A percentile compares a stretch with the other conserved stretches of the same genome.
phyloP scores from a whole-genome alignment of 1,140 invertebrate genomes.

The Dufourea novaeangliae region DNA sequence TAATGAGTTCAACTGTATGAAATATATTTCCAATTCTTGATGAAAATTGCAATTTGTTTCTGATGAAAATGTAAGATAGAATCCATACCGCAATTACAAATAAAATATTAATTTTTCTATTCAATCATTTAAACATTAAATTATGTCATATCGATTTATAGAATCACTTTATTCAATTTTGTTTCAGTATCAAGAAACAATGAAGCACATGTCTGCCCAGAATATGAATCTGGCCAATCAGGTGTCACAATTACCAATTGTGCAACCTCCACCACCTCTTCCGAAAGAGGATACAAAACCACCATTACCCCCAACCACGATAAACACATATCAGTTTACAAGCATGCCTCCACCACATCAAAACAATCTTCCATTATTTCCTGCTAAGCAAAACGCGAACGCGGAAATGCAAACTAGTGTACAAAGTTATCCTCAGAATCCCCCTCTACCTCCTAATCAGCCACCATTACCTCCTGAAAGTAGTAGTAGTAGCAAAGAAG shows the following conservation, averaged over 20 bases:
- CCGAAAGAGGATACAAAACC: conserved; percentile 77
- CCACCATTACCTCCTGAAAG: conserved; percentile 80
- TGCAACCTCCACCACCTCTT: conserved; percentile 75
- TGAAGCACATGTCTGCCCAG: conserved; percentile 82
- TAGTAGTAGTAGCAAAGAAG: conserved; percentile 44
- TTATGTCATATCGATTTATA: conserved; percentile 3
- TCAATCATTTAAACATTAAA: conserved; percentile 6
- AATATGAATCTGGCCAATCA: conserved; percentile 71
- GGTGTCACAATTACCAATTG: conserved; percentile 72
- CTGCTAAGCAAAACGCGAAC: conserved; percentile 61
- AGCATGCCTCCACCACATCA: conserved; percentile 76
- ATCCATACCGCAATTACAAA: neutral
- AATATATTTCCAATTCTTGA: neutral
- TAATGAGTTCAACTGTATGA: neutral
- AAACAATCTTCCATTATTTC: conserved; percentile 77
- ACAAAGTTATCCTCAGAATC: conserved; percentile 70
- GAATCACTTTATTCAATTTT: conserved; percentile 61
- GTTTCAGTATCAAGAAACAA: conserved; percentile 84
- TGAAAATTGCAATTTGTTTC: neutral
- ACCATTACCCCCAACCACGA: conserved; percentile 74
- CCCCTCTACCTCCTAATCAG: conserved; percentile 80
- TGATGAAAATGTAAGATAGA: neutral
- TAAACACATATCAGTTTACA: conserved; percentile 69
- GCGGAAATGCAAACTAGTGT: conserved; percentile 57
- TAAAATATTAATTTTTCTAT: neutral